Conservation (phyloP, 2,797 vertebrate species). For the Orestias chungarensis region DNA sequence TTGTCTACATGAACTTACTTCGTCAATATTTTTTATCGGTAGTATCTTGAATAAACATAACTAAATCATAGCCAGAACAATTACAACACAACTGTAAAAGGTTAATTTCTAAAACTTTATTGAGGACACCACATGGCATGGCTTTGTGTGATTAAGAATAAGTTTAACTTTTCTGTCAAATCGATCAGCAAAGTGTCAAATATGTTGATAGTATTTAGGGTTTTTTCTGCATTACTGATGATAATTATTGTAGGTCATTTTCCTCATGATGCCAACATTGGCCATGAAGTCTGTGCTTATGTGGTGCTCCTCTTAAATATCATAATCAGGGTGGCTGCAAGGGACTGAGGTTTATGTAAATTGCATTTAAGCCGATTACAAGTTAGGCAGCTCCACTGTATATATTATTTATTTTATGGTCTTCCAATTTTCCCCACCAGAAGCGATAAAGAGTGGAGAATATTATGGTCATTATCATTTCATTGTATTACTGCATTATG, state of each 20-base stretch:
- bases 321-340: slow-evolving; percentile 76
- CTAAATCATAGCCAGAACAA: neutral
- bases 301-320: slow-evolving; percentile 75
- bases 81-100: neutral
- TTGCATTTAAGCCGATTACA: slow-evolving; percentile 83
- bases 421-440: slow-evolving; percentile 79
- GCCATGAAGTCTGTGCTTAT: slow-evolving; percentile 74
- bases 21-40: neutral
- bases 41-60: neutral
- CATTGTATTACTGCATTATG: slow-evolving; percentile 75
- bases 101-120: neutral
- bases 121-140: neutral
- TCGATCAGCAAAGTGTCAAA: slow-evolving; percentile 24
- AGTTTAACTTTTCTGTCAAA: slow-evolving; percentile 5
- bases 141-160: neutral
- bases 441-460: slow-evolving; percentile 79
- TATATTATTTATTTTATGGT: slow-evolving; percentile 84
- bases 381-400: slow-evolving; percentile 74
- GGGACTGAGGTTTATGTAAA: slow-evolving; percentile 84
- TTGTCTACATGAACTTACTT: neutral
- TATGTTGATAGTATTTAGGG: slow-evolving; percentile 20
- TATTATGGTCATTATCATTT: slow-evolving; percentile 75
- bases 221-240: slow-evolving; percentile 38
- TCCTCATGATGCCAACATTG: slow-evolving; percentile 43
- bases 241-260: slow-evolving; percentile 33